A percentile compares a stretch with the other conserved stretches of the same genome.
Conservation (phyloP, 2,113 vertebrate genomes). For the Anthoscopus minutus region DNA sequence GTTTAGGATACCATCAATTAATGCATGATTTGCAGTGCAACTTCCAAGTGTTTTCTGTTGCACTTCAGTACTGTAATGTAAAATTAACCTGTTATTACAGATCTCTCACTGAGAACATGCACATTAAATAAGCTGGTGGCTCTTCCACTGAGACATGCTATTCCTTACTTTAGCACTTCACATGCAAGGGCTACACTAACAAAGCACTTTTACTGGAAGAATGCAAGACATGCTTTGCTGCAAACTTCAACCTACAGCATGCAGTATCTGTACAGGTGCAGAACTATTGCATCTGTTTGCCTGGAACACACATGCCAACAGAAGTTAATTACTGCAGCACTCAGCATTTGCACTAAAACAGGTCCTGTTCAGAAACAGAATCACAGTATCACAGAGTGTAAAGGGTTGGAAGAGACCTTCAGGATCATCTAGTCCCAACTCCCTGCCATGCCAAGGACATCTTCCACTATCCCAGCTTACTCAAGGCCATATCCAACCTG, state of each 20-base stretch:
- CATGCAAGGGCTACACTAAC: constrained; percentile 71
- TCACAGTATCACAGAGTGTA: neutral
- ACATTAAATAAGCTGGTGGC: constrained; percentile 45
- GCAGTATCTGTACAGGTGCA: constrained; percentile 60
- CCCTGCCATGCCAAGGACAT: neutral
- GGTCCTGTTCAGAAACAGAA: neutral
- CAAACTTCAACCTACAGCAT: constrained; percentile 59
- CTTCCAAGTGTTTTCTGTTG: constrained; percentile 46
- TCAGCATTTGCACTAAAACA: constrained; percentile 5
- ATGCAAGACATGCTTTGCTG: constrained; percentile 74
- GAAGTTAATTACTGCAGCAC: neutral
- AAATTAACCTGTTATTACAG: neutral
- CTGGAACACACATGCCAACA: constrained; percentile 34
- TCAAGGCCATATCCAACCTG: neutral
- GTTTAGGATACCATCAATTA: neutral
- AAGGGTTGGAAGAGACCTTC: neutral
- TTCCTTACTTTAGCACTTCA: constrained; percentile 60
- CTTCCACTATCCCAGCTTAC: neutral
- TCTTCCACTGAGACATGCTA: constrained; percentile 68
- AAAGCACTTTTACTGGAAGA: constrained; percentile 37
- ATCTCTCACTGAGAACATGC: constrained; percentile 64
- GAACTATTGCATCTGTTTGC: neutral
- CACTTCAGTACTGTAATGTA: constrained; percentile 16
- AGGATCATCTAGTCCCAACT: neutral
- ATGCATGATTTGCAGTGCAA: constrained; percentile 26